Base-by-base conservation (phyloP, 2,888 invertebrate genomes). In the Liodrosophila aerea region DNA sequence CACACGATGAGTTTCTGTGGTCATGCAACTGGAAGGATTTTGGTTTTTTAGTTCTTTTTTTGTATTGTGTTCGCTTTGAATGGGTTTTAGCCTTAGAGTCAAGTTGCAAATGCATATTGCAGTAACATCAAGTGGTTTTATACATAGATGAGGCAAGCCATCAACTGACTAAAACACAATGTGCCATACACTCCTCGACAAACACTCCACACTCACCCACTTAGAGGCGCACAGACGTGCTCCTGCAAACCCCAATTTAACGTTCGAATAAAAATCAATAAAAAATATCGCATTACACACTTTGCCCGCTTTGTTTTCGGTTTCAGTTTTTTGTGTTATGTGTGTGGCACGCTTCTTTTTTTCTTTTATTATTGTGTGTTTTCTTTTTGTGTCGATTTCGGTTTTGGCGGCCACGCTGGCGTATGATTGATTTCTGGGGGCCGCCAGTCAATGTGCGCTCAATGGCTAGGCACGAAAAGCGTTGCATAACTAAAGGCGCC, bases 251-350 rank as follows among this genome's bases (percentile, higher is more conserved):
- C 9, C 22, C 40, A 31, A 37, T 46, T 27, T 22, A 52, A 34
- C 66, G 73, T 16, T 4, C 22, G 22, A 22, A 69, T 70, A 36
- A 80, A 80, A 80, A 85, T 80, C 83, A 83, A 80, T 80, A 75
- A 63, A 69, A 76, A 69, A 82, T 82, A 76, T 76, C 73, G 52
- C 70, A 85, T 74, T 77, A 85, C 85, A 61, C 61, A 69, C 51
- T 62, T 63, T 51, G 41, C 43, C 33, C 47, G 50, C 66, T 60
- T 60, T 81, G 68, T 71, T 84, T 71, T 60, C 47, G 43, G 46
- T 62, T 66, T 68, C 46, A 52, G 57, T 53, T 50, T 27, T 39
- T 33, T 53, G 37, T 15, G 37, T 57, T 33, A 39, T 37, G 2
- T 43, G 22, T 34, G 18, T 41, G n/a, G 36, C 22, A 41, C 15